These are phyloP conservation scores for Crambe crambe DNA, from an alignment of 37 sponge, comb jelly and placozoan genomes.

Conservation along the genomic window DNA sequence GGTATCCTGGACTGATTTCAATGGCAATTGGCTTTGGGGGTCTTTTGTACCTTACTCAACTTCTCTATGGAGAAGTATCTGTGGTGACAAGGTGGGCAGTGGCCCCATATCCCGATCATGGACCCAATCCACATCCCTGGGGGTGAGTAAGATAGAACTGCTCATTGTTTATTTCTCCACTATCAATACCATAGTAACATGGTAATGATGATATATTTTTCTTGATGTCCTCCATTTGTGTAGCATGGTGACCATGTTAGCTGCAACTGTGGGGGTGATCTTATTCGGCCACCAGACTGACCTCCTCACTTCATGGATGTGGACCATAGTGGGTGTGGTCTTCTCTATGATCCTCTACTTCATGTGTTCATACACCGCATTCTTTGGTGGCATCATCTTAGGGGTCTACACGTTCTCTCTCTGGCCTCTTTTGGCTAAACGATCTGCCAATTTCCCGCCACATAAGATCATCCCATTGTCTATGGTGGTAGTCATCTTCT, in stretches of 20 bases:
- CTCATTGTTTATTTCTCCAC: not conserved
- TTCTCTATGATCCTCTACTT: slow-evolving; percentile 36
- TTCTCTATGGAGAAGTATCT: slow-evolving; percentile 56
- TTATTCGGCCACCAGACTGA: slow-evolving; percentile 28
- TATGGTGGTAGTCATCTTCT: slow-evolving; percentile 1
- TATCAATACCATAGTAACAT: not conserved
- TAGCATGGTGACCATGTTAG: slow-evolving; percentile 4
- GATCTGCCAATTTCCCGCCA: slow-evolving; percentile 15
- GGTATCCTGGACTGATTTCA: slow-evolving; percentile 9
- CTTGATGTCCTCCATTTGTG: not conserved
- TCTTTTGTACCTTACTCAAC: slow-evolving; percentile 51
- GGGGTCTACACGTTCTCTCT: slow-evolving; percentile 55
- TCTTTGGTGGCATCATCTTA: slow-evolving; percentile 47
- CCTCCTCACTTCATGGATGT: slow-evolving; percentile 19
- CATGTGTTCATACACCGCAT: slow-evolving; percentile 25
- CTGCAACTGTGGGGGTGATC: slow-evolving; percentile 15
- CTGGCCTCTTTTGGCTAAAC: slow-evolving; percentile 52
- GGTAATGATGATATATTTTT: not conserved
- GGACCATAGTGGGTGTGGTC: slow-evolving; percentile 38
- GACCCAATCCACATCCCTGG: slow-evolving; percentile 56
- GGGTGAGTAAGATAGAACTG: slow-evolving; percentile 33
- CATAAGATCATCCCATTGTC: slow-evolving; percentile 32
- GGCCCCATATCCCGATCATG: slow-evolving; percentile 31
- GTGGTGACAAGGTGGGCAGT: slow-evolving; percentile 54
- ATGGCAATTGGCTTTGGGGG: slow-evolving; percentile 47